Percentiles rank a stretch among this genome's conserved stretches.
Evolutionary conservation across 2,797 vertebrate species (phyloP).

Genomic region (Onychomys torridus): DNA sequence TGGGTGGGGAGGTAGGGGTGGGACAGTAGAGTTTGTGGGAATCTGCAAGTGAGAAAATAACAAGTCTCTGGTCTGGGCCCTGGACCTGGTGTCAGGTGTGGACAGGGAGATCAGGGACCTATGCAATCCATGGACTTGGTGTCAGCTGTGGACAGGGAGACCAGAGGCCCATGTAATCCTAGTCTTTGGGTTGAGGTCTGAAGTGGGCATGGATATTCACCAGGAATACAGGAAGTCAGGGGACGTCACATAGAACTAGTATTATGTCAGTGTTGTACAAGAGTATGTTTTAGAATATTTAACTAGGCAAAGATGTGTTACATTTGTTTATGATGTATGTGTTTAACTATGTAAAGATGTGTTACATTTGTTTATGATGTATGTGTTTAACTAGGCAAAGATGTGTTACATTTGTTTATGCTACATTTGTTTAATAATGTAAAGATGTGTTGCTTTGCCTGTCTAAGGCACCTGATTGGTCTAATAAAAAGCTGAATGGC

Average conservation of each 20-base stretch:
- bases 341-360: too few species aligned
- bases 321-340: too few species aligned
- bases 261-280: neutral
- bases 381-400: too few species aligned
- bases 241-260: neutral
- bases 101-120: neutral
- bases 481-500: neutral
- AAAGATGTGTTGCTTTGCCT: neutral
- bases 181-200: slow-evolving; percentile 29
- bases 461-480: neutral
- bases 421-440: neutral
- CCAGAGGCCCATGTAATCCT: neutral
- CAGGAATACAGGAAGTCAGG: neutral
- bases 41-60: neutral
- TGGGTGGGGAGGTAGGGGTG: neutral
- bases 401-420: too few species aligned
- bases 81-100: neutral
- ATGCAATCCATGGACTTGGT: too few species aligned
- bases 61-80: neutral
- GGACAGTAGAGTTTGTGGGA: neutral
- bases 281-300: neutral
- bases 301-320: too few species aligned
- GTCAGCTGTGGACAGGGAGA: neutral
- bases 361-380: too few species aligned
- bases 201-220: neutral